A percentile compares a stretch with the other conserved stretches of the same genome.
phyloP scores from a whole-genome alignment of 2,113 vertebrate genomes.

The Pantherophis guttatus region DNA sequence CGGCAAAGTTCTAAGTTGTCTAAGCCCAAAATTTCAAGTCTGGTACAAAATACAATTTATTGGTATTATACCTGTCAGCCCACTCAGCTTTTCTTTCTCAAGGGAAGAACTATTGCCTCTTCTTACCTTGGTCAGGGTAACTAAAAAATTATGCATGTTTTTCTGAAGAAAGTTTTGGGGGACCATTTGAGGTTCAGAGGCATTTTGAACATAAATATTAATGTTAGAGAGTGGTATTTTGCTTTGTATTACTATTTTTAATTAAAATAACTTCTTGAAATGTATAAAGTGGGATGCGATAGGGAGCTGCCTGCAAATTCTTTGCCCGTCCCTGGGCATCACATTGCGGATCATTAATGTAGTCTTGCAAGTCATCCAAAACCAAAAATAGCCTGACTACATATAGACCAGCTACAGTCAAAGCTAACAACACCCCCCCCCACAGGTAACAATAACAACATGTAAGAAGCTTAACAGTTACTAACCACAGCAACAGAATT shows the following conservation, averaged over 20 bases:
- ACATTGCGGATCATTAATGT: neutral
- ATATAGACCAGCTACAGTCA: neutral
- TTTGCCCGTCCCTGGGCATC: neutral
- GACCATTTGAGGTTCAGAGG: neutral
- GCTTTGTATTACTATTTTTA: neutral
- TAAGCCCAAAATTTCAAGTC: too few species aligned
- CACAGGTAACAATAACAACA: neutral
- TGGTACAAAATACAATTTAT: neutral
- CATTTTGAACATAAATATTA: neutral
- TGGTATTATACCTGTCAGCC: neutral
- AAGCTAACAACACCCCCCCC: too few species aligned
- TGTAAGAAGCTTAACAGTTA: neutral
- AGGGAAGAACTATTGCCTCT: neutral
- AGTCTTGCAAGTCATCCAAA: neutral
- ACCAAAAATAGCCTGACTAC: neutral
- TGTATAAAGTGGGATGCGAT: neutral
- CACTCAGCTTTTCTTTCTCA: neutral
- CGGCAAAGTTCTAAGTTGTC: too few species aligned
- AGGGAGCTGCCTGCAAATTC: neutral
- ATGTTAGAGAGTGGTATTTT: neutral
- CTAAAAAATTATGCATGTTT: neutral
- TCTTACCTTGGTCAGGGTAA: neutral
- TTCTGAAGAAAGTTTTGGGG: neutral
- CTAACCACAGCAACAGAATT: neutral
- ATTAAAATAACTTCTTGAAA: neutral